Conservation (phyloP, 2,888 invertebrate species). For the Caradrina kadenii region DNA sequence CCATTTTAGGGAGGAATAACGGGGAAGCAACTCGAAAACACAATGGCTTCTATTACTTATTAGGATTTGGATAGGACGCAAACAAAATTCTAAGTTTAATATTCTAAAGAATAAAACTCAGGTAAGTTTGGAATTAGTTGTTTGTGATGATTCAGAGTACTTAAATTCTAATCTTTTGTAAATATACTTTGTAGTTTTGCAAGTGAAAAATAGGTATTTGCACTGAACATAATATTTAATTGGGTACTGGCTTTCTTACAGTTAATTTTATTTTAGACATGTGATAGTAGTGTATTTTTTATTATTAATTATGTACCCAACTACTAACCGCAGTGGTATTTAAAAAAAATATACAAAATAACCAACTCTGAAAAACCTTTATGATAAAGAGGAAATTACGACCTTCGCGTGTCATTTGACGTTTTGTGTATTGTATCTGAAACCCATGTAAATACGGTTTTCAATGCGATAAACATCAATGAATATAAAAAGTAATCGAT, state of each 20-base stretch:
- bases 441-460: slow-evolving; percentile 40
- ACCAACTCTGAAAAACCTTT: slow-evolving; percentile 12
- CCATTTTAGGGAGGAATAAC: slow-evolving; percentile 86
- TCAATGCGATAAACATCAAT: slow-evolving; percentile 57
- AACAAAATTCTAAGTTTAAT: slow-evolving; percentile 68
- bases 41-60: slow-evolving; percentile 79
- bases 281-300: not conserved
- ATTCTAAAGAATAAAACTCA: slow-evolving; percentile 55
- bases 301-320: not conserved
- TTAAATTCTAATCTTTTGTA: slow-evolving; percentile 21
- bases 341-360: not conserved
- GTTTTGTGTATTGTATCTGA: slow-evolving; percentile 37
- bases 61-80: slow-evolving; percentile 72
- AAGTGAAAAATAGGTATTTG: slow-evolving; percentile 8
- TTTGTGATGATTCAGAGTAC: slow-evolving; percentile 48
- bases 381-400: slow-evolving; percentile 48
- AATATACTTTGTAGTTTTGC: slow-evolving; percentile 18
- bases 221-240: slow-evolving; percentile 23
- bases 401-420: slow-evolving; percentile 30
- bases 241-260: slow-evolving; percentile 16
- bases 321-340: not conserved
- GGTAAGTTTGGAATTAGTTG: slow-evolving; percentile 35
- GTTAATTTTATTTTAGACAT: not conserved
- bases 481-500: slow-evolving; percentile 48
- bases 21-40: slow-evolving; percentile 80